phyloP scores from a whole-genome alignment of 2,797 vertebrate species.

The Brotula barbata region DNA sequence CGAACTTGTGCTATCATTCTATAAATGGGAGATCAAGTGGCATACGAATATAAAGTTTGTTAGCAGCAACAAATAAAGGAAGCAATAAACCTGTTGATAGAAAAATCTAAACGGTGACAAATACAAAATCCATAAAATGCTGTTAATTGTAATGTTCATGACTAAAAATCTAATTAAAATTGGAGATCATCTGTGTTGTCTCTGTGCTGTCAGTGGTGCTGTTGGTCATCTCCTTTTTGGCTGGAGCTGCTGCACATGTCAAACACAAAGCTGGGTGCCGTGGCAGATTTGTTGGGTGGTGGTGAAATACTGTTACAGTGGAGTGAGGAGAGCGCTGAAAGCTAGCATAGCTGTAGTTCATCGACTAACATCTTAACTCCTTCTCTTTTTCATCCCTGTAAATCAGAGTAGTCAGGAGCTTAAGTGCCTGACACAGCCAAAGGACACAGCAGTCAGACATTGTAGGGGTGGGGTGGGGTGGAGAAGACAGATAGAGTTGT shows the following conservation, averaged over 20 bases:
- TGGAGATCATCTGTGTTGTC: background rate
- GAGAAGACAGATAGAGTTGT: constrained; percentile 48
- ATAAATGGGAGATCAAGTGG: no score
- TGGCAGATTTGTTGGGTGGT: constrained; percentile 51
- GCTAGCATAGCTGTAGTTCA: constrained; percentile 66
- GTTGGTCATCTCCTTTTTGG: constrained; percentile 43
- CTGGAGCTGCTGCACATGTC: constrained; percentile 36
- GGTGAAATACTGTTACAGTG: constrained; percentile 52
- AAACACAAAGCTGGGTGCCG: constrained; percentile 38
- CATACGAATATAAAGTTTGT: no score
- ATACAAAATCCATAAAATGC: no score
- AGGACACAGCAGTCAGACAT: constrained; percentile 57
- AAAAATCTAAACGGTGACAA: no score
- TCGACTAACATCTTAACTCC: constrained; percentile 66
- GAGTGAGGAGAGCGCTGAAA: constrained; percentile 66
- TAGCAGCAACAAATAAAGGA: no score
- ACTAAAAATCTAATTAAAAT: no score
- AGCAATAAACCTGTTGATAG: no score
- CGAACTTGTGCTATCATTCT: background rate
- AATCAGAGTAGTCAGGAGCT: constrained; percentile 68
- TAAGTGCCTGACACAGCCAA: constrained; percentile 61
- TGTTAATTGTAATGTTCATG: no score
- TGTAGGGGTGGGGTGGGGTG: constrained; percentile 26
- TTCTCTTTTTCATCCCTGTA: constrained; percentile 66
- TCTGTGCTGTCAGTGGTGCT: constrained; percentile 25